A percentile compares a stretch with the other conserved stretches of the same genome.
Conservation (phyloP, 2,113 vertebrate species). For the Tricholaema leucomelas region DNA sequence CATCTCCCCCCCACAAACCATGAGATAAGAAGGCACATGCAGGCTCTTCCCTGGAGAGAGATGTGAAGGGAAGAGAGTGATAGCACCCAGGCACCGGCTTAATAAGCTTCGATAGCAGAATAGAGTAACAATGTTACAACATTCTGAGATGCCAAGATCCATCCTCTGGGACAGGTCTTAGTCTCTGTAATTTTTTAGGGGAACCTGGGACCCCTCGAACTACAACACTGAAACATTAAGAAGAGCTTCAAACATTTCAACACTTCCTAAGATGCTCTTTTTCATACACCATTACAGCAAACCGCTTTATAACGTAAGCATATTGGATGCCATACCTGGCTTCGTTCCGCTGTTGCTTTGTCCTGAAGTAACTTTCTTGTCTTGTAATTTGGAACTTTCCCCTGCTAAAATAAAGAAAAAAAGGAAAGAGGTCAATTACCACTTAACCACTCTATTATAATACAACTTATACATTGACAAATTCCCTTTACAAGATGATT, state of each 20-base stretch:
- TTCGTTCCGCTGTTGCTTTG: constrained; percentile 74
- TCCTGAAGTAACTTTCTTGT: constrained; percentile 79
- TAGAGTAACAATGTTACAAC: too few species aligned
- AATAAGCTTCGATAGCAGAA: too few species aligned
- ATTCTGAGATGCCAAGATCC: too few species aligned
- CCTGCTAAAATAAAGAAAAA: constrained; percentile 69
- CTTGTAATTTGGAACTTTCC: constrained; percentile 80
- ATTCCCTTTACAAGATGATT: not conserved
- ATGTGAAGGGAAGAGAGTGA: too few species aligned
- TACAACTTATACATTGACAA: not conserved
- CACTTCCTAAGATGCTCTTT: not conserved
- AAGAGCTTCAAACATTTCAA: not conserved
- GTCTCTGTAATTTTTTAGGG: too few species aligned
- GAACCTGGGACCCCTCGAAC: too few species aligned
- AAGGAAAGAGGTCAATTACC: not conserved
- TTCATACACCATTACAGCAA: not conserved
- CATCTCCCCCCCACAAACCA: too few species aligned
- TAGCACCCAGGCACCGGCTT: too few species aligned
- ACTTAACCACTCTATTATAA: not conserved
- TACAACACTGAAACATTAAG: not conserved
- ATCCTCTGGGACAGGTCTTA: too few species aligned
- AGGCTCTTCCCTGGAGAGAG: too few species aligned
- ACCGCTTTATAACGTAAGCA: not conserved
- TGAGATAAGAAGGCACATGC: too few species aligned
- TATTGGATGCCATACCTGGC: constrained; percentile 68